A percentile compares a stretch with the other conserved stretches of the same genome.
Conservation (phyloP, 2,888 invertebrate genomes). For the Dysmachus trigonus region DNA sequence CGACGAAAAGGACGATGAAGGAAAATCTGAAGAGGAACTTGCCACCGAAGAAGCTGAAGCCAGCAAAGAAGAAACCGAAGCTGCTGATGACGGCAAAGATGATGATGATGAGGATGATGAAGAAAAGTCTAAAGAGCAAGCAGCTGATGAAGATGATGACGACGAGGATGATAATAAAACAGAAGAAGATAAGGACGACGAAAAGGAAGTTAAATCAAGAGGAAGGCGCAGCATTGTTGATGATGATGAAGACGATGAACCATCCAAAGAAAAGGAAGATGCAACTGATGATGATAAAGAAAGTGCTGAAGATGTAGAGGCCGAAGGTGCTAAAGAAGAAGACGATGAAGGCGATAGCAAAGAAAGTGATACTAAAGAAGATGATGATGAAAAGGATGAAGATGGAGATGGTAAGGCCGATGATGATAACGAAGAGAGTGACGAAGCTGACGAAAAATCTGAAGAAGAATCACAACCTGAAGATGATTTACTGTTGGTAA, state of each 20-base stretch:
- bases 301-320: slow-evolving; percentile 53
- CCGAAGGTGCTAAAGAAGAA: slow-evolving; percentile 56
- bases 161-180: slow-evolving; percentile 50
- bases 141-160: slow-evolving; percentile 54
- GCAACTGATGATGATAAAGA: slow-evolving; percentile 59
- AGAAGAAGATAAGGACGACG: slow-evolving; percentile 50
- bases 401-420: slow-evolving; percentile 52
- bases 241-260: slow-evolving; percentile 60
- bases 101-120: slow-evolving; percentile 38
- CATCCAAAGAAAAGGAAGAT: slow-evolving; percentile 54
- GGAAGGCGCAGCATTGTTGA: slow-evolving; percentile 58
- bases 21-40: slow-evolving; percentile 49
- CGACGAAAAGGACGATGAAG: slow-evolving; percentile 51
- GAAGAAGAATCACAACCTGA: slow-evolving; percentile 69
- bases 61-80: slow-evolving; percentile 50
- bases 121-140: not conserved
- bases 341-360: slow-evolving; percentile 64
- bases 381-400: slow-evolving; percentile 53
- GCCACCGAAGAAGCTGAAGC: slow-evolving; percentile 21
- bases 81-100: slow-evolving; percentile 49
- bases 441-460: slow-evolving; percentile 56
- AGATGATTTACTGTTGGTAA: slow-evolving; percentile 72
- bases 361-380: slow-evolving; percentile 56
- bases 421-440: slow-evolving; percentile 53
- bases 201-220: slow-evolving; percentile 51